Evolutionary conservation across 2,888 invertebrate species (phyloP), one percentile per base, ranked within the genome.

Genomic region (Leucozona laternaria): DNA sequence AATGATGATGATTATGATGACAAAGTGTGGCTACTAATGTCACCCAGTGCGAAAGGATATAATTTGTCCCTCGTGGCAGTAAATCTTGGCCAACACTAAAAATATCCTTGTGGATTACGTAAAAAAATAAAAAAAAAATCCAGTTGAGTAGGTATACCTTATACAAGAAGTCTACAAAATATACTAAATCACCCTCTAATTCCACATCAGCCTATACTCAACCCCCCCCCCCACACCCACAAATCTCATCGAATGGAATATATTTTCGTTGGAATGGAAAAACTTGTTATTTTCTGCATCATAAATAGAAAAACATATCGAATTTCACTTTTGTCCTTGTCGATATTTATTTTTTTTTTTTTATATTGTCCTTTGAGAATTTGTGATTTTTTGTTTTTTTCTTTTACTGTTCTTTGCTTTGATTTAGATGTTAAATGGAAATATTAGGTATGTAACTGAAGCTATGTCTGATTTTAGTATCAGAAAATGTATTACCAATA

Each of bases 231-330:
- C n/a, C 2, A n/a, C n/a, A n/a, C n/a, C 6, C n/a, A 31, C 31
- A 1, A 31, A 31, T 8, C 31, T 8, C 34, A 11, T 15, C 15
- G 5, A 5, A 17, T n/a, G 17, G 8, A 45, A 17, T 2, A 3
- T 2, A 22, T 28, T 55, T 55, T 55, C 10, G 10, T 55, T 55
- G 8, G 40, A 28, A 68, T 43, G 60, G 40, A 45, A 79, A 55
- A 71, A 50, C 70, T 70, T 72, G 68, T 72, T 80, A 71, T 85
- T 85, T 76, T 80, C 71, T 85, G 60, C 71, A 58, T 71, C 70
- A 84, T 80, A 84, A 84, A 77, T 77, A 77, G 80, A 25, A 66
- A 80, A 85, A 72, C 45, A 66, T 80, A 80, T 85, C 84, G 84
- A 76, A 80, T 80, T 85, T 71, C 79, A 31, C 11, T 55, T 25